Base-by-base conservation (phyloP, 2,113 vertebrate genomes). In the Oceanodroma tethys region DNA sequence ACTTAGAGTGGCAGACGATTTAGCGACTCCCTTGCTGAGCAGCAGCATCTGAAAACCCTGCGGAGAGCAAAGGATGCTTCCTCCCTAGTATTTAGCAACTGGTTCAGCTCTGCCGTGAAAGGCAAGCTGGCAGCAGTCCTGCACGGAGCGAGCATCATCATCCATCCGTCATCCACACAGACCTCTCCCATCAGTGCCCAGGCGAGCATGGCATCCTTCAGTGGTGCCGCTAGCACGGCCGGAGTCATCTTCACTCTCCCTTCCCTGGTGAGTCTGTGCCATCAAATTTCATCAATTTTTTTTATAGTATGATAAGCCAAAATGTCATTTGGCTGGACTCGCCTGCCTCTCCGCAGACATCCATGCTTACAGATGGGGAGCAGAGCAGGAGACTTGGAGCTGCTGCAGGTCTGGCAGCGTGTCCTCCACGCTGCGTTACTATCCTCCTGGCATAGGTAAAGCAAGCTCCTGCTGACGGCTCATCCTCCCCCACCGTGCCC, bases 131-230 rank as follows among this genome's bases (percentile, higher is more conserved):
- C 95, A 86, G 82, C 13, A 2, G n/a, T 71, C 82, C 93, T 59
- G 56, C 71, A 67, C 0, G 0, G 74, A 63, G 47, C 2, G 0
- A 5, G 32, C 6, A 1, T 80, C 82, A 80, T 27, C 66, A 17
- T 6, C 52, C 83, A 93, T 80, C 86, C 91, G 38, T 92, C 93
- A 96, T 18, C 58, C 80, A 34, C 2, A 2, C 13, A 2, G 62
- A 86, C 23, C 40, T 63, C 42, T 52, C 30, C 36, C 75, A 81
- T 26, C 82, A 47, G 32, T 16, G 48, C 48, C 58, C 1, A 0
- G 58, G 53, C 0, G 0, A 80, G 75, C 48, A 8, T 3, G 43
- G 43, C 70, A 90, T 80, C 82, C 66, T 71, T 53, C 85, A 76
- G 76, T 42, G 1, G 4, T 2, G 59, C 67, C 7, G 10, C 38